Conservation (phyloP, 2,113 vertebrate species). For the Mellivora capensis region DNA sequence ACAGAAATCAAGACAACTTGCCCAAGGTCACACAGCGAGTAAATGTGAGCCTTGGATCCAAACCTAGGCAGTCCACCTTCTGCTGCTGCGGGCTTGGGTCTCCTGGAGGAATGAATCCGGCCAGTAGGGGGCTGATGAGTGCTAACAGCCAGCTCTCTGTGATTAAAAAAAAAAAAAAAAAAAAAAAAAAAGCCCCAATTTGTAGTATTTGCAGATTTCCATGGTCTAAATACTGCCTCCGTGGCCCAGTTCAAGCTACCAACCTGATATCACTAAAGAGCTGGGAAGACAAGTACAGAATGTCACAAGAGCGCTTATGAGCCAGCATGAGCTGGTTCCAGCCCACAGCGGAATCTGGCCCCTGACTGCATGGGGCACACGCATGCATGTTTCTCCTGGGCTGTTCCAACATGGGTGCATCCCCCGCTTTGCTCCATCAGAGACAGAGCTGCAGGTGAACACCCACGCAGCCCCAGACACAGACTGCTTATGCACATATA, state of each 20-base stretch:
- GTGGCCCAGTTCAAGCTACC: neutral
- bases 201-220: neutral
- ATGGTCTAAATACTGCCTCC: neutral
- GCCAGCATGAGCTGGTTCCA: no score
- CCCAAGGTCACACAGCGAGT: neutral
- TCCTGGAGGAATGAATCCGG: neutral
- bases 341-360: neutral
- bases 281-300: neutral
- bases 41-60: neutral
- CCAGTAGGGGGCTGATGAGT: neutral
- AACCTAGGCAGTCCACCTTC: neutral
- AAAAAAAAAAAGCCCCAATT: neutral
- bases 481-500: neutral
- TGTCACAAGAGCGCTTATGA: neutral
- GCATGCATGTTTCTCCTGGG: rapidly evolving
- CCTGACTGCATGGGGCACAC: rapidly evolving
- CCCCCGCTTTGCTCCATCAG: neutral
- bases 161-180: neutral
- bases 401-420: neutral
- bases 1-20: neutral
- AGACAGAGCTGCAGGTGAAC: neutral
- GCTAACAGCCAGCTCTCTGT: rapidly evolving
- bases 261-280: neutral
- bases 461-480: neutral
- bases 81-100: neutral